Evolutionary conservation across 2,113 vertebrate species (phyloP).

Genomic region (Archocentrus centrarchus): DNA sequence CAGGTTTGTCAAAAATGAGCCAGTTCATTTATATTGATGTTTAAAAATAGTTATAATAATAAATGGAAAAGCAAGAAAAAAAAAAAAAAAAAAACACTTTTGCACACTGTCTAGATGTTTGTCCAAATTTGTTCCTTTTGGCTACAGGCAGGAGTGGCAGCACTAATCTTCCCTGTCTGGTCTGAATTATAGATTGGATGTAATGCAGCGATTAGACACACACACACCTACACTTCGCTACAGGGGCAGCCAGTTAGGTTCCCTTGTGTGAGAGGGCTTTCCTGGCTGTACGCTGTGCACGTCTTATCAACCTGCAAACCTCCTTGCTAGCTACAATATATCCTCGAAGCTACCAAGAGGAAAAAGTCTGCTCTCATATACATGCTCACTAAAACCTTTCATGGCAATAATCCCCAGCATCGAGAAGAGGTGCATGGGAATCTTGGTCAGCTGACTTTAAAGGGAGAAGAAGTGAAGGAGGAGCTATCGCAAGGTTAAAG

Average conservation of each 20-base stretch:
- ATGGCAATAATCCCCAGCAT: constrained; percentile 55
- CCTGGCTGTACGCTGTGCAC: constrained; percentile 34
- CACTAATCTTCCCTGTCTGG: constrained; percentile 27
- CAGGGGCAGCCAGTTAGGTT: constrained; percentile 5
- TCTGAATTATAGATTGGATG: constrained; percentile 70
- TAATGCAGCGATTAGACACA: constrained; percentile 61
- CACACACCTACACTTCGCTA: constrained; percentile 26
- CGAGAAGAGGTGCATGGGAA: constrained; percentile 70
- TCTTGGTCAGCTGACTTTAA: constrained; percentile 72
- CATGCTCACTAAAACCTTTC: constrained; percentile 53
- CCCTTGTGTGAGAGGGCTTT: background rate
- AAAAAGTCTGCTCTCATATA: constrained; percentile 32
- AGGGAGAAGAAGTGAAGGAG: constrained; percentile 42
- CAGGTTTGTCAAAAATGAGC: background rate
- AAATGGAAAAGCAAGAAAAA: background rate
- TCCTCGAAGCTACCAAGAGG: constrained; percentile 24
- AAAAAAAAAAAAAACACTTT: background rate
- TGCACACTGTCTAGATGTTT: constrained; percentile 54
- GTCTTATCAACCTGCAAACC: constrained; percentile 51
- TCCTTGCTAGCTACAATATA: constrained; percentile 17
- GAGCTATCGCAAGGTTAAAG: constrained; percentile 30
- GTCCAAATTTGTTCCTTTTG: constrained; percentile 46
- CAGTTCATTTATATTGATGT: background rate
- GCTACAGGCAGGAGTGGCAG: constrained; percentile 21
- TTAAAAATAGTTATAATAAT: background rate